Evolutionary conservation across 2,113 vertebrate species (phyloP).

Genomic region (Dunckerocampus dactyliophorus): DNA sequence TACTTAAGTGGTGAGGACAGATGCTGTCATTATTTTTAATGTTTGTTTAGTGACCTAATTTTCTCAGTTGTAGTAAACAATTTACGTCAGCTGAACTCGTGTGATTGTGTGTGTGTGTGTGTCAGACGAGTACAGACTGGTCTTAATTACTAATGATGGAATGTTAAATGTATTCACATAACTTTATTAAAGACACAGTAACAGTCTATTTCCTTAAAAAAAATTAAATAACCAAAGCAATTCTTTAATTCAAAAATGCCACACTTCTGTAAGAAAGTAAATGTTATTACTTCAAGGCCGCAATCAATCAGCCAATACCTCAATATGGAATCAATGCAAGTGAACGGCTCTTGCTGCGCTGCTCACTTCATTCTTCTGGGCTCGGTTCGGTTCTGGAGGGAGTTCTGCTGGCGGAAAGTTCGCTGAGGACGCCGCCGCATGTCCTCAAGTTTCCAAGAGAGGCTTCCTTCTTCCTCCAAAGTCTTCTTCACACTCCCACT

Average conservation of each 20-base stretch:
- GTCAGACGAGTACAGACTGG: not conserved
- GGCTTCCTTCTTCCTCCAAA: constrained; percentile 23
- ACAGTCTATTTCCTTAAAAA: too few relatives aligned
- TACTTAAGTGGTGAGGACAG: too few relatives aligned
- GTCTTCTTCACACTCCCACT: constrained; percentile 10
- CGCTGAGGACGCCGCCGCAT: constrained; percentile 50
- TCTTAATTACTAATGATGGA: not conserved
- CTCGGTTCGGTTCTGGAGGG: constrained; percentile 7
- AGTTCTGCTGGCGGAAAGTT: constrained; percentile 20
- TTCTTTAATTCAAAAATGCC: too few relatives aligned
- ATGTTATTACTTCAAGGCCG: not conserved
- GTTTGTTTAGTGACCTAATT: too few relatives aligned
- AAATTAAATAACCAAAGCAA: too few relatives aligned
- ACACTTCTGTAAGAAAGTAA: too few relatives aligned
- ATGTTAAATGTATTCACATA: too few relatives aligned
- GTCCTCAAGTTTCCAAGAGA: constrained; percentile 40
- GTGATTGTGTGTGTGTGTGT: too few relatives aligned
- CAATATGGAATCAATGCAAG: constrained; percentile 42
- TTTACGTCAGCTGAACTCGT: too few relatives aligned
- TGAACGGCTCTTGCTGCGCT: constrained; percentile 25
- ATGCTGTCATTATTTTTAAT: too few relatives aligned
- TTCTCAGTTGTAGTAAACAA: too few relatives aligned
- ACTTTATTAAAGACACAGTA: too few relatives aligned
- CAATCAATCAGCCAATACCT: constrained; percentile 44
- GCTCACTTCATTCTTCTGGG: constrained; percentile 39